Conservation (phyloP, 92 coral and sea anemone species). For the Phenganax marumi region DNA sequence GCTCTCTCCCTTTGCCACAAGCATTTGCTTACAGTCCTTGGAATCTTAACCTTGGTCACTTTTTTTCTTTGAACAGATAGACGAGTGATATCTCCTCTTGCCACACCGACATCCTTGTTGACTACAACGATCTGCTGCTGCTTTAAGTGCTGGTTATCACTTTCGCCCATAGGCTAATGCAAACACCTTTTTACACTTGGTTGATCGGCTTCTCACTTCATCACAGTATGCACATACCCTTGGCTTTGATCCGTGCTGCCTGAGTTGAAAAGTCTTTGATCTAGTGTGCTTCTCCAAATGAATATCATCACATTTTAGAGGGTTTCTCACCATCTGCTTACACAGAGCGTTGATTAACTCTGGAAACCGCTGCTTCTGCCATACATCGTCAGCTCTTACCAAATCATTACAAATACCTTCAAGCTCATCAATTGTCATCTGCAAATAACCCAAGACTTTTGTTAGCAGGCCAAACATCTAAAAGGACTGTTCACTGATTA, state of each 20-base stretch:
- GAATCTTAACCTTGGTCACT: too few relatives aligned
- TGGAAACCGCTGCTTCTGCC: slow-evolving; percentile 47
- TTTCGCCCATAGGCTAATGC: neutral
- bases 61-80: too few relatives aligned
- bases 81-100: too few relatives aligned
- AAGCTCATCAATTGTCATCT: slow-evolving; percentile 40
- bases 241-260: neutral
- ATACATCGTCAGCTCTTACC: slow-evolving; percentile 46
- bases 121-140: too few relatives aligned
- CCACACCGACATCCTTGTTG: too few relatives aligned
- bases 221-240: slow-evolving; percentile 6
- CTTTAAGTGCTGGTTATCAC: too few relatives aligned
- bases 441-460: slow-evolving; percentile 32
- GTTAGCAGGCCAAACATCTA: slow-evolving; percentile 46
- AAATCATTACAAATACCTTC: slow-evolving; percentile 42
- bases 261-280: neutral
- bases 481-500: slow-evolving; percentile 39
- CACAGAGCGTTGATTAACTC: slow-evolving; percentile 33
- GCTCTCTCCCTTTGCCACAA: too few relatives aligned
- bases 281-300: neutral
- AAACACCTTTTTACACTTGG: neutral
- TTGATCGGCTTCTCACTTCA: neutral
- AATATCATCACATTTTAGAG: neutral
- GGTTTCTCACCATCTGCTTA: slow-evolving; percentile 51
- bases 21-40: too few relatives aligned